Percentiles rank a stretch among this genome's conserved stretches.
These are phyloP conservation scores for Paraplagusia blochii DNA, from an alignment of 2,113 vertebrate genomes.

Conservation along the genomic window DNA sequence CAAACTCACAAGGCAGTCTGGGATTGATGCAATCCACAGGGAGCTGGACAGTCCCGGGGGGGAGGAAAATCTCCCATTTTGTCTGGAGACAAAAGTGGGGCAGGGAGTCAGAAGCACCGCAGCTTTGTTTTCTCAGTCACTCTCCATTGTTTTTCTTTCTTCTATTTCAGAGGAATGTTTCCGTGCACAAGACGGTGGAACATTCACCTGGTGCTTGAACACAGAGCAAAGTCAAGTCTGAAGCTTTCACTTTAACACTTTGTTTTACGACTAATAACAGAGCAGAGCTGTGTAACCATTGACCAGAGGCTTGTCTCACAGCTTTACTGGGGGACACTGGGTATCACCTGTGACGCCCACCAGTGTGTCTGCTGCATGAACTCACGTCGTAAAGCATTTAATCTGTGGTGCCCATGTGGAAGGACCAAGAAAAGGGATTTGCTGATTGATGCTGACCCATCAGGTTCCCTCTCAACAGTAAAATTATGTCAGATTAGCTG, in stretches of 20 bases:
- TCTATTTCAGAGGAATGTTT: conserved; percentile 22
- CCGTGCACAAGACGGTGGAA: conserved; percentile 47
- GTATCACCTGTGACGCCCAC: conserved; percentile 12
- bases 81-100: conserved; percentile 63
- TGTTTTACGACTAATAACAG: conserved; percentile 39
- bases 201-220: conserved; percentile 33
- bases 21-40: conserved; percentile 62
- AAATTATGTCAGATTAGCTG: conserved; percentile 49
- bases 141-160: conserved; percentile 6
- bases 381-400: conserved; percentile 16
- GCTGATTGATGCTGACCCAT: conserved; percentile 34
- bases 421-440: conserved; percentile 13
- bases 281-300: conserved; percentile 24
- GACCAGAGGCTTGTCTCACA: conserved; percentile 5
- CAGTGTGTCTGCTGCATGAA: not conserved
- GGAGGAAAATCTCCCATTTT: conserved; percentile 42
- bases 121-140: conserved; percentile 33
- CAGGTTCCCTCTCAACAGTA: conserved; percentile 26
- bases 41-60: conserved; percentile 55
- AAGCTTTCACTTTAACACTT: conserved; percentile 40
- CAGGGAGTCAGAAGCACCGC: conserved; percentile 39
- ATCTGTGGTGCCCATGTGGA: too few relatives aligned
- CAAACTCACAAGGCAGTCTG: conserved; percentile 40
- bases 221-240: conserved; percentile 28
- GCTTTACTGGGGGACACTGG: conserved; percentile 18